Evolutionary conservation across 2,113 vertebrate genomes (phyloP).

Genomic region (Boulengeromyrus knoepffleri): DNA sequence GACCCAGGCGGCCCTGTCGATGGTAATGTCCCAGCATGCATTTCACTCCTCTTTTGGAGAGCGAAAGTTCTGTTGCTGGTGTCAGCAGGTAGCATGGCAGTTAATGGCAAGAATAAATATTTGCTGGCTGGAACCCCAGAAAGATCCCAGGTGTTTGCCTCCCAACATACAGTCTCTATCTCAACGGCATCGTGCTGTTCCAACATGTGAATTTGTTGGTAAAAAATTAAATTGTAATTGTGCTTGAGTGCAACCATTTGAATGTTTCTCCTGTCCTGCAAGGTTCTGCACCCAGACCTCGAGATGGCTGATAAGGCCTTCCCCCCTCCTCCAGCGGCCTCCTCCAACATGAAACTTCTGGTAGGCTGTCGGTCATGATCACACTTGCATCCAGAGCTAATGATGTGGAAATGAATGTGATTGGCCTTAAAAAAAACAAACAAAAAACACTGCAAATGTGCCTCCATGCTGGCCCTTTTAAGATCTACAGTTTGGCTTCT

Average conservation of each 20-base stretch:
- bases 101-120: background rate
- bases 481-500: background rate
- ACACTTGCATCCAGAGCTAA: background rate
- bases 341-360: conserved; percentile 89
- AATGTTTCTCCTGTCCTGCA: conserved; percentile 21
- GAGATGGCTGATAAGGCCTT: conserved; percentile 96
- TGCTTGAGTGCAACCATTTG: background rate
- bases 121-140: background rate
- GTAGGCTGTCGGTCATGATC: conserved; percentile 59
- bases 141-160: background rate
- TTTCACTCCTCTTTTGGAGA: background rate
- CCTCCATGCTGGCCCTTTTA: background rate
- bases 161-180: background rate
- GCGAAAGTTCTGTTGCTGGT: background rate
- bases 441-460: background rate
- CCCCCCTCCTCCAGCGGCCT: conserved; percentile 80
- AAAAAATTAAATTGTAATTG: background rate
- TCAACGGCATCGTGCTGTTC: background rate
- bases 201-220: background rate
- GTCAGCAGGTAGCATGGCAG: background rate
- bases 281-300: conserved; percentile 95
- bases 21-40: conserved; percentile 59
- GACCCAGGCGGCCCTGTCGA: conserved; percentile 79
- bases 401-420: background rate
- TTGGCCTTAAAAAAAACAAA: background rate